Conservation (phyloP, 2,888 invertebrate genomes). For the Drosophila leonis region DNA sequence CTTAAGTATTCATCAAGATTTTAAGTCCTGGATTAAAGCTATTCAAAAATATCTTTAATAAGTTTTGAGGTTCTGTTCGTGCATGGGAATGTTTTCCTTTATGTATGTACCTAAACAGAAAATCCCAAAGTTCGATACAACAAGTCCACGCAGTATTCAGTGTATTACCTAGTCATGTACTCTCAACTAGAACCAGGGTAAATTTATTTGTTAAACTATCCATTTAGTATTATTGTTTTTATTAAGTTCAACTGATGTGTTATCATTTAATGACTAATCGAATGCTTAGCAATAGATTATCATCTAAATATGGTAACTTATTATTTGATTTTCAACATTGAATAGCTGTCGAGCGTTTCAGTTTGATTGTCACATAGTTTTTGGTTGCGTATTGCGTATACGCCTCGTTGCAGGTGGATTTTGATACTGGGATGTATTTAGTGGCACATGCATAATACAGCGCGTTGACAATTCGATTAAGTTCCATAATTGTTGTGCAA, state of each 20-base stretch:
- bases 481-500: constrained; percentile 76
- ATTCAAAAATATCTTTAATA: no score
- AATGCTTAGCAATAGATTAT: constrained; percentile 9
- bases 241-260: not conserved
- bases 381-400: constrained; percentile 45
- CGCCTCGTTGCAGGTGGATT: constrained; percentile 27
- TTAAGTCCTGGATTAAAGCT: no score
- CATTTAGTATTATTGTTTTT: not conserved
- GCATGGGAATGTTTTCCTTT: no score
- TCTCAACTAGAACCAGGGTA: no score
- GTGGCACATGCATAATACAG: constrained; percentile 35
- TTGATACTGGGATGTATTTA: not conserved
- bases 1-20: no score
- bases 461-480: constrained; percentile 78
- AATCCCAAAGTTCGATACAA: no score
- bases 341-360: constrained; percentile 16
- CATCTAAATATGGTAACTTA: not conserved
- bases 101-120: no score
- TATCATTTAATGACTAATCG: constrained; percentile 7
- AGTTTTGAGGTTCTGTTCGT: no score
- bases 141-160: not conserved
- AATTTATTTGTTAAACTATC: not conserved
- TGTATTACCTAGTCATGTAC: not conserved
- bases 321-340: not conserved
- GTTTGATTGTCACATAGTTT: constrained; percentile 27